phyloP scores from a whole-genome alignment of 2,797 vertebrate genomes.

The Nasua narica region DNA sequence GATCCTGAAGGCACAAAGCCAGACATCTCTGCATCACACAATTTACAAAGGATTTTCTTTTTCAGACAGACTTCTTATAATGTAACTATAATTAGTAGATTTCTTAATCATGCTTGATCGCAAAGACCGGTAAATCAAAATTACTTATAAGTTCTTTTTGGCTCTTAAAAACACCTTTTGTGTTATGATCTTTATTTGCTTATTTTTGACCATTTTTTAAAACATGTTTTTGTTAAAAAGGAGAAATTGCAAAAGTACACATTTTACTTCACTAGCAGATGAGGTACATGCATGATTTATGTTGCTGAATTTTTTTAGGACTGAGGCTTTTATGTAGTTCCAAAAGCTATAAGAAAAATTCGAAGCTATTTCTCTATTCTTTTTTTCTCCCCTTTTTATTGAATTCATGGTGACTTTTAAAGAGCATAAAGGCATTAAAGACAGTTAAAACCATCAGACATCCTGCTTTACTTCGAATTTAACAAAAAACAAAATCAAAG shows the following conservation, averaged over 20 bases:
- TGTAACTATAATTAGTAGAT: not conserved
- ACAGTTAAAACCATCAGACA: not conserved
- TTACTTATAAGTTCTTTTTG: not conserved
- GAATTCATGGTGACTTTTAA: not conserved
- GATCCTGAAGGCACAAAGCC: not conserved
- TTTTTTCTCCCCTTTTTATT: not conserved
- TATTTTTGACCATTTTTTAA: not conserved
- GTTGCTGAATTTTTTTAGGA: not conserved
- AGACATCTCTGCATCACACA: not conserved
- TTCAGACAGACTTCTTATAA: not conserved
- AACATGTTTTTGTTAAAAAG: not conserved
- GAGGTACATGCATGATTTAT: not conserved
- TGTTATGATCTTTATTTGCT: not conserved
- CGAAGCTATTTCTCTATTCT: not conserved
- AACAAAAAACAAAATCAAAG: not conserved
- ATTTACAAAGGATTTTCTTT: not conserved
- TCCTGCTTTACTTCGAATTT: constrained; percentile 3
- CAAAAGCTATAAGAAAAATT: not conserved
- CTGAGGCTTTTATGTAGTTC: not conserved
- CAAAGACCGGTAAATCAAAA: not conserved
- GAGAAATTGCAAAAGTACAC: not conserved
- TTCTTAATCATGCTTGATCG: not conserved
- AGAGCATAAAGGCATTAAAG: constrained; percentile 17
- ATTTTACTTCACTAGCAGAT: not conserved
- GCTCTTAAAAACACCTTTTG: not conserved